A percentile compares a stretch with the other conserved stretches of the same genome.
These are phyloP conservation scores for Syrphus vitripennis DNA, from an alignment of 2,888 invertebrate genomes.

Conservation along the genomic window DNA sequence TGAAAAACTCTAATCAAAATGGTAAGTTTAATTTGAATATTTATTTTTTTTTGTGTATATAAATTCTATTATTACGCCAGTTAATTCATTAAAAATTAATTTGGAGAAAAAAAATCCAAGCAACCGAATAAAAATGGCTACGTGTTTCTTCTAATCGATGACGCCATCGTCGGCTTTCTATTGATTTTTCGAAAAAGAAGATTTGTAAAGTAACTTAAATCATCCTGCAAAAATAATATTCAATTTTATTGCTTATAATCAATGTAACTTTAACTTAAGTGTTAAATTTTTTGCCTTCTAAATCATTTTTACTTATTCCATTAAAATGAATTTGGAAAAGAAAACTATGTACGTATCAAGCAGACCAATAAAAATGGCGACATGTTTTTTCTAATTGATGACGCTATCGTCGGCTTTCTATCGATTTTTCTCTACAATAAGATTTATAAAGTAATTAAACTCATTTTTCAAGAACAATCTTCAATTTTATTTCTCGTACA, in stretches of 20 bases:
- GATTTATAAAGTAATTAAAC: too few relatives aligned
- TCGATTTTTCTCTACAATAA: neutral
- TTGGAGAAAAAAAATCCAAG: neutral
- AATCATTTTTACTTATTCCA: too few relatives aligned
- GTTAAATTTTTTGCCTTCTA: too few relatives aligned
- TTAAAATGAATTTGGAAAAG: too few relatives aligned
- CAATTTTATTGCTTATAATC: too few relatives aligned
- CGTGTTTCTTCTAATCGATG: constrained; percentile 44
- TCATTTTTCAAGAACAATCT: neutral
- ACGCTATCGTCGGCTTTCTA: constrained; percentile 29
- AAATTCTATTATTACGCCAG: neutral
- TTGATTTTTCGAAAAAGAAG: neutral
- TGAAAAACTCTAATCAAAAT: constrained; percentile 55
- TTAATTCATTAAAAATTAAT: neutral
- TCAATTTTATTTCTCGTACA: too few relatives aligned
- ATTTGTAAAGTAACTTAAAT: too few relatives aligned
- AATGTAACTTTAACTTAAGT: too few relatives aligned
- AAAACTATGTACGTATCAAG: too few relatives aligned
- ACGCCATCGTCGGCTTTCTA: constrained; percentile 29
- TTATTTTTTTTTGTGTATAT: neutral
- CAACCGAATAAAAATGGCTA: constrained; percentile 55
- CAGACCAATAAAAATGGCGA: constrained; percentile 56
- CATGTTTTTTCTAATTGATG: constrained; percentile 43
- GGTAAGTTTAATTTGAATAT: constrained; percentile 8
- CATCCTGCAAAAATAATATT: neutral